These are phyloP conservation scores for Epinephelus malabaricus DNA, from an alignment of 2,797 vertebrate genomes.

Conservation along the genomic window DNA sequence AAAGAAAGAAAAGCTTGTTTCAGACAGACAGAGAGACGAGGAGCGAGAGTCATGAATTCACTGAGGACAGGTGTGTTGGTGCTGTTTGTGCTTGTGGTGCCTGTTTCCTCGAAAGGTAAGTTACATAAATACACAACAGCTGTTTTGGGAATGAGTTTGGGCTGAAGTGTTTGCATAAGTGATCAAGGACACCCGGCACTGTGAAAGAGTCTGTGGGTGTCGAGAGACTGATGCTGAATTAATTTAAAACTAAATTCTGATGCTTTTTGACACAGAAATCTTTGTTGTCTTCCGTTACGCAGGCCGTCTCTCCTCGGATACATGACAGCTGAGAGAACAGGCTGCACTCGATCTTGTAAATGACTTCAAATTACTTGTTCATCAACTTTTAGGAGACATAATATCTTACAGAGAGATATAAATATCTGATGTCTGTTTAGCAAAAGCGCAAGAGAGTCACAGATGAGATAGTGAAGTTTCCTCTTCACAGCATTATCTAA, in stretches of 20 bases:
- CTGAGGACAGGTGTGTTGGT: slow-evolving; percentile 45
- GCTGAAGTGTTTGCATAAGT: not conserved
- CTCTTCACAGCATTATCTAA: not conserved
- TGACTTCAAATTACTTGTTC: not conserved
- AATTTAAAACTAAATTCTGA: not conserved
- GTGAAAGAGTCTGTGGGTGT: not conserved
- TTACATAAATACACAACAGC: slow-evolving; percentile 3
- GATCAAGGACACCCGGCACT: not conserved
- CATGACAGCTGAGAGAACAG: not conserved
- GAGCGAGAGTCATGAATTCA: slow-evolving; percentile 46
- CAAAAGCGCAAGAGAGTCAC: not conserved
- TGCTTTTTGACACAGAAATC: not conserved
- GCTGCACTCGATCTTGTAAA: not conserved
- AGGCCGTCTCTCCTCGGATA: not conserved
- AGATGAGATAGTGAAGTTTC: not conserved
- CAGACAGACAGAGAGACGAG: not conserved
- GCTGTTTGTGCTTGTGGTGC: slow-evolving; percentile 41
- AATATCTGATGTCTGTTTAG: not conserved
- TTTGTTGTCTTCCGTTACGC: not conserved
- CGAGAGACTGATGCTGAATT: too few relatives aligned
- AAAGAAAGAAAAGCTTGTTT: slow-evolving; percentile 10
- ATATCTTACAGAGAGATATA: not conserved
- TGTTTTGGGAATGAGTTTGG: not conserved
- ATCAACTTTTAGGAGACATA: not conserved
- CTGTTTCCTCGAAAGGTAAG: slow-evolving; percentile 64